These are phyloP conservation scores for Anoplopoma fimbria DNA, from an alignment of 2,113 vertebrate species.

Conservation along the genomic window DNA sequence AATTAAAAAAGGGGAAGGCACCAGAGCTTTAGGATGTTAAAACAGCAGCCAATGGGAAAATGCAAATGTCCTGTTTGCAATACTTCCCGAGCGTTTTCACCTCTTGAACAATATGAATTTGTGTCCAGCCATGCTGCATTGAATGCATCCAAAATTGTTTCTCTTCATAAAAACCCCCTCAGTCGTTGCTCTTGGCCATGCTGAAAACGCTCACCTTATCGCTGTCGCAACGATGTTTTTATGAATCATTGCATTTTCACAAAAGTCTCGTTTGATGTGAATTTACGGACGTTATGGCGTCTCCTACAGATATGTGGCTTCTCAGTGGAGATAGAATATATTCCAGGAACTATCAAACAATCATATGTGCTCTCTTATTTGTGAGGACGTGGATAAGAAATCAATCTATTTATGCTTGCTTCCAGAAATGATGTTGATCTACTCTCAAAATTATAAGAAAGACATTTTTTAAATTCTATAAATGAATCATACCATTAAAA, in stretches of 20 bases:
- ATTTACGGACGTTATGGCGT: constrained; percentile 73
- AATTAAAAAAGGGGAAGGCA: constrained; percentile 16
- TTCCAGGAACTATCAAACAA: constrained; percentile 50
- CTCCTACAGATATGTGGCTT: constrained; percentile 72
- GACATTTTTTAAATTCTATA: neutral
- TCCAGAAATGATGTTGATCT: neutral
- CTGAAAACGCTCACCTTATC: constrained; percentile 57
- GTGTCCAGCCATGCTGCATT: neutral
- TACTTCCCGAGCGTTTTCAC: neutral
- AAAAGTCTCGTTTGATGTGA: constrained; percentile 73
- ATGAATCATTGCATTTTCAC: constrained; percentile 75
- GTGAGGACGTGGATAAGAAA: neutral
- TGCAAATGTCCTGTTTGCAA: neutral
- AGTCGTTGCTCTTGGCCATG: constrained; percentile 38
- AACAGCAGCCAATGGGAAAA: neutral
- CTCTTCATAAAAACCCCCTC: neutral
- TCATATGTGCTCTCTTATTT: constrained; percentile 57
- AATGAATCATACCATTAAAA: neutral
- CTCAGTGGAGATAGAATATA: constrained; percentile 22
- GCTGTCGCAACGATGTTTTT: constrained; percentile 51
- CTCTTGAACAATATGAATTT: neutral
- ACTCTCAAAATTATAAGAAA: neutral
- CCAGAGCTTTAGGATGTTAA: neutral
- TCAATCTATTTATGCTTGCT: neutral
- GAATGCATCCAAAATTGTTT: neutral